Evolutionary conservation across 1,140 invertebrate genomes (phyloP).

Genomic region (Cotesia typhae): DNA sequence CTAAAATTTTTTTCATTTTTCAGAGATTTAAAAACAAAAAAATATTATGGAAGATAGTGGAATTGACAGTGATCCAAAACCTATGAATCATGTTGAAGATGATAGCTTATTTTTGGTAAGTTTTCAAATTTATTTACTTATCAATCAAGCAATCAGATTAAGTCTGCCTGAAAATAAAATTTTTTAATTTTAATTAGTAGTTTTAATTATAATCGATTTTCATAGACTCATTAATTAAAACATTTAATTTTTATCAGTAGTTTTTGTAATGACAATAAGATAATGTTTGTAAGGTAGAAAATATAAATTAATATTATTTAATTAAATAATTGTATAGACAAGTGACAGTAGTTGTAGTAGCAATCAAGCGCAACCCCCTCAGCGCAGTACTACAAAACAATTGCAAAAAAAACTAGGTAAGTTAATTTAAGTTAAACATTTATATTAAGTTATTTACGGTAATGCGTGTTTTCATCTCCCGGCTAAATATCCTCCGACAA

Average conservation of each 20-base stretch:
- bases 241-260: neutral
- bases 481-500: too few species aligned
- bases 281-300: conserved; percentile 21
- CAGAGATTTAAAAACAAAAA: conserved; percentile 35
- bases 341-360: conserved; percentile 65
- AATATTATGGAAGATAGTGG: conserved; percentile 72
- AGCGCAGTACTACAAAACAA: conserved; percentile 59
- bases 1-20: neutral
- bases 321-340: conserved; percentile 50
- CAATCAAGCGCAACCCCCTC: conserved; percentile 53
- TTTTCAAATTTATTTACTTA: conserved; percentile 8
- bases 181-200: too few species aligned
- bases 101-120: conserved; percentile 65
- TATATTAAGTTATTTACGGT: conserved; percentile 12
- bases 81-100: conserved; percentile 57
- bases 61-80: conserved; percentile 71
- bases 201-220: too few species aligned
- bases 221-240: too few species aligned
- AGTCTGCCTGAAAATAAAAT: too few species aligned
- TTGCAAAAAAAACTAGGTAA: conserved; percentile 66
- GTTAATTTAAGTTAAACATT: conserved; percentile 35
- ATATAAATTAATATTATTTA: conserved; percentile 37
- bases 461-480: too few species aligned
- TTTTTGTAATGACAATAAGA: conserved; percentile 19
- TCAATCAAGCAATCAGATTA: neutral